Evolutionary conservation across 1,140 invertebrate genomes (phyloP), one percentile per base, ranked within the genome.

Genomic region (Drosophila pallidifrons): DNA sequence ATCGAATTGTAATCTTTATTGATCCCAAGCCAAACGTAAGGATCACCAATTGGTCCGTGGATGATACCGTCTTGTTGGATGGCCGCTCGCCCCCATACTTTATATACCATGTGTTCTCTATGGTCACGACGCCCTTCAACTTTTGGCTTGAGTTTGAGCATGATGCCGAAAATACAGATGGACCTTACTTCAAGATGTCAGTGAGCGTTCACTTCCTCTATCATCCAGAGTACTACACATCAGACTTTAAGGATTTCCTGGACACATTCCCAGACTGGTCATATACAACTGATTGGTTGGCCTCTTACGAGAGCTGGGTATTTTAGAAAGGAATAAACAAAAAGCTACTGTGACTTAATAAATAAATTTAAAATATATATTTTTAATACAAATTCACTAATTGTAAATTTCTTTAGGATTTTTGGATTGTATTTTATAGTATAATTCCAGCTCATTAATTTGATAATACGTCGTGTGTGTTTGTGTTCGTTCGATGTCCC

Each of bases 1-100:
- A 96, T 92, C 96, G 96, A 78, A 94, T 96, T 76, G 95, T 94
- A 8, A 93, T 96, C 7, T 95, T 95, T 78, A 91, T 97, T 30
- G 95, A 95, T 5, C 95, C 96, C 1, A 91, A 94, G 16, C 80
- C 92, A 41, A 93, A 93, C 47, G 93, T 95, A 11, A 91, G 92
- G 57, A 86, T 97, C 28, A 83, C 92, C 11, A 88, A 92, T 35
- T 96, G 96, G 95, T 95, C 94, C 63, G 93, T 96, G 28, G 92
- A 92, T 47, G 43, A 58, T 13, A 90, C 78, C 0, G 58, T 81
- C 0, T 54, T 92, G 13, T 49, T 68, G 6, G 77, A 85, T 10
- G 64, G 71, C 0, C 86, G 79, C 41, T 32, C 54, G 0, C 68
- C 88, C 1, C 91, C 91, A 0, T 92, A 87, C 45, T 76, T 92